phyloP scores from a whole-genome alignment of 2,113 vertebrate species.

The Nasalis larvatus region DNA sequence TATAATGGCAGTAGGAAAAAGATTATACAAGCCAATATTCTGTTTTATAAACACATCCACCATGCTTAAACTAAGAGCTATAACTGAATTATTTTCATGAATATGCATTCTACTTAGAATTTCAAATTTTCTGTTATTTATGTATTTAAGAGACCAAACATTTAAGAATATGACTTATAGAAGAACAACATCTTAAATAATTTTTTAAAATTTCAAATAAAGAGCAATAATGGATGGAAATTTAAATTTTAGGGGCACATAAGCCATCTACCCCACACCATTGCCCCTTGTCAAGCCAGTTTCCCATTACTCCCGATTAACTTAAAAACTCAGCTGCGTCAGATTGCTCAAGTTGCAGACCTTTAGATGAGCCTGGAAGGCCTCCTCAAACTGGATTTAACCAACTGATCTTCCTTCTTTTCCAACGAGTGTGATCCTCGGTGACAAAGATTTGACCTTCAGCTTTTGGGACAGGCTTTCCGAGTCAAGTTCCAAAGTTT shows the following conservation, averaged over 20 bases:
- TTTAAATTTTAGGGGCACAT: slow-evolving; percentile 5
- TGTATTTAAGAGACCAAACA: neutral
- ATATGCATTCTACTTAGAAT: slow-evolving; percentile 55
- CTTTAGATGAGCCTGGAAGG: neutral
- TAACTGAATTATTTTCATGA: slow-evolving; percentile 73
- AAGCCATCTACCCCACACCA: neutral
- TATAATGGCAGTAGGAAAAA: neutral
- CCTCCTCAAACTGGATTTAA: neutral
- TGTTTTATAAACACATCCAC: slow-evolving; percentile 67
- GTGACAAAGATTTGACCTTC: neutral
- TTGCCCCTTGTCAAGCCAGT: neutral
- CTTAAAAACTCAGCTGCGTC: neutral
- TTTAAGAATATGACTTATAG: slow-evolving; percentile 7
- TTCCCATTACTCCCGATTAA: neutral
- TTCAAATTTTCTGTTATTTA: slow-evolving; percentile 20
- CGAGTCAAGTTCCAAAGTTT: neutral
- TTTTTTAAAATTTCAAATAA: slow-evolving; percentile 40
- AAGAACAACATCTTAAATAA: neutral
- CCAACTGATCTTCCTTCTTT: neutral
- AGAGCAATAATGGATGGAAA: neutral
- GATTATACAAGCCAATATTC: neutral
- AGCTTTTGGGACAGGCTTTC: neutral
- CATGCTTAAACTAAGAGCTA: slow-evolving; percentile 56
- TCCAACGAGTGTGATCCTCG: neutral
- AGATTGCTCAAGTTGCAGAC: neutral